These are phyloP conservation scores for Eueremaeus valkanovi DNA, from an alignment of 2,888 invertebrate species.

Conservation along the genomic window DNA sequence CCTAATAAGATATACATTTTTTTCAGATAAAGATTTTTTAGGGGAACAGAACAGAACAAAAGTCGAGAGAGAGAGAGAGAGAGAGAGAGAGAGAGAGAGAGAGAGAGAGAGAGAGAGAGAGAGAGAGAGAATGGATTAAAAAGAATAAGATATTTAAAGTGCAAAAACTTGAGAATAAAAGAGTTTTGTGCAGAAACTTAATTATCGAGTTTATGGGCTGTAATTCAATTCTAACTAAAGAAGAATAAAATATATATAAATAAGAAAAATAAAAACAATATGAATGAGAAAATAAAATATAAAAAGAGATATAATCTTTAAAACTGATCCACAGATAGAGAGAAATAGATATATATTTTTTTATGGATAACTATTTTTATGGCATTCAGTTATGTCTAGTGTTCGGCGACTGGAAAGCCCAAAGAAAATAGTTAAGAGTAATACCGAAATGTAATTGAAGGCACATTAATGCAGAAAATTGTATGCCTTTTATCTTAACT, in stretches of 20 bases:
- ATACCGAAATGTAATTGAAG: background rate
- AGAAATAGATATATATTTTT: background rate
- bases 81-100: background rate
- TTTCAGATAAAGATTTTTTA: no score
- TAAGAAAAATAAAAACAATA: conserved; percentile 1
- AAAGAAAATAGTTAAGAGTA: background rate
- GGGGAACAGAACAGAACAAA: no score
- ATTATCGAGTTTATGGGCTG: background rate
- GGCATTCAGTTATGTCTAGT: no score
- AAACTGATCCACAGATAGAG: conserved; percentile 4
- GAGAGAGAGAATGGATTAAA: background rate
- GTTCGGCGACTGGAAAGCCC: background rate
- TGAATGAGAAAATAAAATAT: background rate
- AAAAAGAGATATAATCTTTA: background rate
- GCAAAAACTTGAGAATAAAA: no score
- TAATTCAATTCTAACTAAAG: conserved; percentile 1
- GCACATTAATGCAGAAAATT: background rate
- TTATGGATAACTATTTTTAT: background rate
- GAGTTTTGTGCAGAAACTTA: background rate
- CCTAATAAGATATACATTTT: background rate
- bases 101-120: no score
- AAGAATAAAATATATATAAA: no score
- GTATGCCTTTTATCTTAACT: background rate
- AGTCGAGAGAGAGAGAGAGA: background rate
- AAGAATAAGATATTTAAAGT: background rate